These are phyloP conservation scores for Pteruthius melanotis DNA, from an alignment of 2,113 vertebrate genomes.

Conservation along the genomic window DNA sequence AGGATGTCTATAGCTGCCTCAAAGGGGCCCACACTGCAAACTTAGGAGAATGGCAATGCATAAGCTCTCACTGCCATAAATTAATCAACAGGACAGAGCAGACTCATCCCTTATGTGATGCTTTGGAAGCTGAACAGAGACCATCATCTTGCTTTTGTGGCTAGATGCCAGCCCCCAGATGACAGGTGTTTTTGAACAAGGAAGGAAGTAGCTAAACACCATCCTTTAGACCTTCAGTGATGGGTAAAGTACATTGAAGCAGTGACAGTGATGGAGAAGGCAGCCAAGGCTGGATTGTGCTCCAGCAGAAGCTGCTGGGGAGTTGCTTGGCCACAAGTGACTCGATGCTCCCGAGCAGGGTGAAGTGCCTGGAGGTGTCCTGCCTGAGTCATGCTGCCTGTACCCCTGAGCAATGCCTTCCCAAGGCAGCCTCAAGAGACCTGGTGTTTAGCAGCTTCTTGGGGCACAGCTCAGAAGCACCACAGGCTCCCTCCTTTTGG, in stretches of 20 bases:
- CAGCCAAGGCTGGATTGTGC: not conserved
- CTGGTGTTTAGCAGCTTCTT: not conserved
- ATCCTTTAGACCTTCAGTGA: not conserved
- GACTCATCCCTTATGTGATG: not conserved
- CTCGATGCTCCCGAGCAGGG: not conserved
- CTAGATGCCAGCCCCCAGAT: not conserved
- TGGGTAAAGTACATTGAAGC: not conserved
- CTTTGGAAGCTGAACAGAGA: not conserved
- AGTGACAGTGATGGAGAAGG: not conserved
- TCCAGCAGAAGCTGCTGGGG: not conserved
- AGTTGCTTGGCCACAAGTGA: not conserved
- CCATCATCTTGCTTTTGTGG: not conserved
- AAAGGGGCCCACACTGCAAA: not conserved
- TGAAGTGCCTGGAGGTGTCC: not conserved
- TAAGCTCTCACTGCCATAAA: not conserved
- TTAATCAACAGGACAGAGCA: not conserved
- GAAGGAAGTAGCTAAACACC: not conserved
- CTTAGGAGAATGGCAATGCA: not conserved
- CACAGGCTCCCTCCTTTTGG: not conserved
- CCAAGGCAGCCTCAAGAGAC: not conserved
- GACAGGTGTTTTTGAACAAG: rapidly evolving
- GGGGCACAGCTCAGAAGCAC: not conserved
- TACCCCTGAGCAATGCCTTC: not conserved
- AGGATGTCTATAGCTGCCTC: not conserved
- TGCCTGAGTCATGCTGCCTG: not conserved